These are phyloP conservation scores for Cheilosia grossa DNA, from an alignment of 2,888 invertebrate species.

Conservation along the genomic window DNA sequence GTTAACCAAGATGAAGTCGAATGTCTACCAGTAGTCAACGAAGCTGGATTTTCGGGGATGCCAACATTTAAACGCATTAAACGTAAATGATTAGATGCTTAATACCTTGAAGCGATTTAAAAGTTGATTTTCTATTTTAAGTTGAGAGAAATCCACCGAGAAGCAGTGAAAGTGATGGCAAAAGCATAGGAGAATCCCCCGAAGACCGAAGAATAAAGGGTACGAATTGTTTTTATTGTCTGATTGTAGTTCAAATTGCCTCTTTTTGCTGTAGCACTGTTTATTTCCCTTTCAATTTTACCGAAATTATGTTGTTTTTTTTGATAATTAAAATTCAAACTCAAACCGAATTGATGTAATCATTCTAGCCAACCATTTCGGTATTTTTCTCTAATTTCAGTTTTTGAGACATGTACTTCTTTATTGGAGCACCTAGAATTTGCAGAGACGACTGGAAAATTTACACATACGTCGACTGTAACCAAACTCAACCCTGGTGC, in stretches of 20 bases:
- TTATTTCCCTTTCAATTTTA: too few species aligned
- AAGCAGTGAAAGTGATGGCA: not conserved
- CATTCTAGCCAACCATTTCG: not conserved
- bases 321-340: too few species aligned
- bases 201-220: constrained; percentile 31
- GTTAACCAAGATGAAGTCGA: constrained; percentile 38
- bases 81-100: constrained; percentile 17
- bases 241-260: too few species aligned
- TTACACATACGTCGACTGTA: constrained; percentile 42
- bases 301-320: too few species aligned
- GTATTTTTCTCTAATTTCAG: constrained; percentile 19
- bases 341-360: not conserved
- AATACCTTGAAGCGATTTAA: not conserved
- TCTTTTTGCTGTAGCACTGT: too few species aligned
- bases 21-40: constrained; percentile 57
- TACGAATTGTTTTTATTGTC: not conserved
- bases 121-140: constrained; percentile 16
- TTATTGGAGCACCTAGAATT: constrained; percentile 41
- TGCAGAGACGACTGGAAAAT: constrained; percentile 41
- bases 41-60: constrained; percentile 38
- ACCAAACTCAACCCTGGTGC: not conserved
- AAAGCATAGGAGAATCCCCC: not conserved
- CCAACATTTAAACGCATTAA: constrained; percentile 59
- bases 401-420: constrained; percentile 26
- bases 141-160: constrained; percentile 25